Percentiles rank a stretch among this genome's conserved stretches.
Conservation (phyloP, 1,140 invertebrate species). For the Eupristina koningsbergeri region DNA sequence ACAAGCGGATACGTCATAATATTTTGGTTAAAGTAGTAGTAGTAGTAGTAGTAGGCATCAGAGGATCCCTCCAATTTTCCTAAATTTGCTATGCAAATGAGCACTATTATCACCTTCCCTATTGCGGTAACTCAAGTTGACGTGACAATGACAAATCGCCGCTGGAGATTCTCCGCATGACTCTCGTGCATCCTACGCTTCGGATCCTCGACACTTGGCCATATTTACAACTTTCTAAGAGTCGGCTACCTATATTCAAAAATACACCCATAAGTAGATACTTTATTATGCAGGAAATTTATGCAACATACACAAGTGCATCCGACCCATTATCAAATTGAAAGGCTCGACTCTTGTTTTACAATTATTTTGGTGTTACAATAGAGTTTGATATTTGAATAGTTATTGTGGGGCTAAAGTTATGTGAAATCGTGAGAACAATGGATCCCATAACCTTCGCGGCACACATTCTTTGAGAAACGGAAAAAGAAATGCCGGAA, state of each 20-base stretch:
- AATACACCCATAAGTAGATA: neutral
- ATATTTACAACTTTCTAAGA: conserved; percentile 14
- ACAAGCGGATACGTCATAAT: conserved; percentile 54
- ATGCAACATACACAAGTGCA: no score
- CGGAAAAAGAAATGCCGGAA: neutral
- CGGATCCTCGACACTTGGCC: neutral
- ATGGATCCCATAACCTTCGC: neutral
- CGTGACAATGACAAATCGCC: conserved; percentile 57
- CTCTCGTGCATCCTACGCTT: conserved; percentile 6
- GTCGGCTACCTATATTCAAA: neutral
- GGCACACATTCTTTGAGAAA: neutral
- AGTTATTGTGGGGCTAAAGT: neutral
- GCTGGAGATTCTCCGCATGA: conserved; percentile 53
- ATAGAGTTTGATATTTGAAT: neutral
- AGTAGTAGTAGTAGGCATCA: conserved; percentile 56
- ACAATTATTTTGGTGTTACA: no score
- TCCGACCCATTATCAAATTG: no score
- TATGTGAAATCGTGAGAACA: neutral
- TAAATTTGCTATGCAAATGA: conserved; percentile 68
- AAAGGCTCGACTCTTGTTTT: no score
- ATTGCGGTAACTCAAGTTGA: conserved; percentile 60
- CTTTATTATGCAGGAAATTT: neutral
- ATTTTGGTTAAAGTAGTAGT: conserved; percentile 62
- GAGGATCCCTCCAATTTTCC: conserved; percentile 61
- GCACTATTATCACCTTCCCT: conserved; percentile 65